These are phyloP conservation scores for Silvanus unidentatus DNA, from an alignment of 2,888 invertebrate species.

Conservation along the genomic window DNA sequence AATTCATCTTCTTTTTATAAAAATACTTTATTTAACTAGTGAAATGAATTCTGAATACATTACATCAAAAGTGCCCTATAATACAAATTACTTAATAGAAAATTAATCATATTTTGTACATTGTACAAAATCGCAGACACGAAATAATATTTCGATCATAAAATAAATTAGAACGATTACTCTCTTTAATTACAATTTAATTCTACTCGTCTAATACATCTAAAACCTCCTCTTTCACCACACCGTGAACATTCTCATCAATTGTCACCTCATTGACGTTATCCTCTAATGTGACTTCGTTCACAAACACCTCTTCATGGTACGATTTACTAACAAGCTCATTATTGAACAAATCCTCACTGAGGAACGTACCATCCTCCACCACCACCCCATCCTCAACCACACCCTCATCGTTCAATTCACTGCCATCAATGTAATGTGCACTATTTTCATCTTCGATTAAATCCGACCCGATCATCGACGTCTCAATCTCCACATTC, in stretches of 20 bases:
- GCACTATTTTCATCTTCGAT: slow-evolving; percentile 4
- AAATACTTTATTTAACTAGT: too few relatives aligned
- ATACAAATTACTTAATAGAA: not conserved
- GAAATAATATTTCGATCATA: slow-evolving; percentile 2
- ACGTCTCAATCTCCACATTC: slow-evolving; percentile 8
- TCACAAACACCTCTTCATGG: slow-evolving; percentile 32
- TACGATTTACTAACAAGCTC: slow-evolving; percentile 16
- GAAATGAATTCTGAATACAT: too few relatives aligned
- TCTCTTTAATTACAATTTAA: too few relatives aligned
- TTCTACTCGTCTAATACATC: not conserved
- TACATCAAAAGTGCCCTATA: too few relatives aligned
- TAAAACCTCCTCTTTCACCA: slow-evolving; percentile 12
- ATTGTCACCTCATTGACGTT: slow-evolving; percentile 38
- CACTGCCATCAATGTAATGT: slow-evolving; percentile 20
- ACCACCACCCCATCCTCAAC: slow-evolving; percentile 26
- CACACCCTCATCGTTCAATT: slow-evolving; percentile 16
- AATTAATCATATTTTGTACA: slow-evolving; percentile 5
- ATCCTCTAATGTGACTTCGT: slow-evolving; percentile 43
- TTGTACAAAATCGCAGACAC: slow-evolving; percentile 6
- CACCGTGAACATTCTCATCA: slow-evolving; percentile 29
- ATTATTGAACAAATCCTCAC: slow-evolving; percentile 36
- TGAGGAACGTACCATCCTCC: slow-evolving; percentile 35
- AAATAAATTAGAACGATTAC: slow-evolving; percentile 5
- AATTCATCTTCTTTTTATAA: too few relatives aligned
- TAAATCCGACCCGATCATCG: slow-evolving; percentile 12